Evolutionary conservation across 1,140 invertebrate genomes (phyloP), one percentile per base, ranked within the genome.

Genomic region (Saxidomus purpurata): DNA sequence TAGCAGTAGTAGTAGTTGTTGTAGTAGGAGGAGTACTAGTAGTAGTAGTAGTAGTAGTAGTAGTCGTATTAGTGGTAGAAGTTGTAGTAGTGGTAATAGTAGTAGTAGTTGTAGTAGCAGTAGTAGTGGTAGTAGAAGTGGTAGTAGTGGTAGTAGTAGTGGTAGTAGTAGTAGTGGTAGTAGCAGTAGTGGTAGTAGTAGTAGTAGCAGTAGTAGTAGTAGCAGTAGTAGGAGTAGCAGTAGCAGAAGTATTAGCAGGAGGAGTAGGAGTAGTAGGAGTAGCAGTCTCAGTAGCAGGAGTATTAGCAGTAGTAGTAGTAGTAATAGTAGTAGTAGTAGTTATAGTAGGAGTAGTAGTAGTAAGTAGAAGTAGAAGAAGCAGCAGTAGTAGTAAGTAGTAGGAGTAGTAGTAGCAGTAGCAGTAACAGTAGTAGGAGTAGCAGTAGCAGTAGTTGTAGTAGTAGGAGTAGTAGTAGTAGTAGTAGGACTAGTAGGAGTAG

Each of bases 61-160:
- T n/a, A n/a, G n/a, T n/a, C n/a, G n/a, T n/a, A n/a, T n/a, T n/a
- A n/a, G 85, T 87, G 59, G 85, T 80, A 87, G 86, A 79, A 88
- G 76, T 88, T 82, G 86, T 82, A 67, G 76, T 84, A 89, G 80
- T 83, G 85, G 80, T 84, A 84, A 80, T 84, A 89, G 77, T 84
- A 89, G 79, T 84, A 89, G 80, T 84, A 89, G 80, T 74, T 84
- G 80, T 84, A 71, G 87, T 52, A 71, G 61, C 71, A 89, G 87
- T 89, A 89, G 87, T 84, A 89, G 80, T 84, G 74, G 87, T 84
- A 89, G 61, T 89, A 74, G 63, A 71, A 84, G 87, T 89, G 71
- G 80, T 84, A 89, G 87, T 84, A 89, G 80, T 84, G 59, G 67
- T 71, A 83, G 59, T 74, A 49, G 80, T 84, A 89, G 87, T 84